Evolutionary conservation across 1,140 invertebrate genomes (phyloP), one percentile per base, ranked within the genome.

Genomic region (Plutomurus gul): DNA sequence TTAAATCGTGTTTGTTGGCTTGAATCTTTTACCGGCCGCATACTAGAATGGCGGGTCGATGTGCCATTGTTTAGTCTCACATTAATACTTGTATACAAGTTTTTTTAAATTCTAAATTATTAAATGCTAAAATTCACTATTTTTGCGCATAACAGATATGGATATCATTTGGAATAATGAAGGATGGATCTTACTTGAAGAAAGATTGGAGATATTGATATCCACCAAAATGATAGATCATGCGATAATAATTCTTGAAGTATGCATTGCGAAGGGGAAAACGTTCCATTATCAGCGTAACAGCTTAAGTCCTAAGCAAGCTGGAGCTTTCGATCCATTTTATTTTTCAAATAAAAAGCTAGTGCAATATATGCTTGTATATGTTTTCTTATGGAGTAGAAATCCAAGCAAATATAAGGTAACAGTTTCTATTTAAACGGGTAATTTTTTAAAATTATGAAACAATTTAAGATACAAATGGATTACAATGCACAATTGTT

Each of bases 361-460:
- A 5, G 25, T 65, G 4, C 56, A 65, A 30, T 65, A 36, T 33
- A 65, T 65, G 56, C n/a, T 65, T 36, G 18, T 65, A 13, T 65
- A 65, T n/a, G 56, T 65, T 5, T 65, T 65, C 18, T 33, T 65
- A 16, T 65, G 56, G 56, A 65, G 27, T 33, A 25, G 56, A 36
- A 65, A 65, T 16, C 56, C 56, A 13, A 33, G 36, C 27, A 65
- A 65, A n/a, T 65, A 65, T 33, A 65, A 30, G 56, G 56, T 65
- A 7, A 43, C 10, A 43, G 7, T 43, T 13, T n/a, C n/a, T n/a
- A n/a, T n/a, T 3, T 43, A n/a, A 43, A 43, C 2, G n/a, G 7
- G 11, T 13, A 43, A 43, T 43, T n/a, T n/a, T 43, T 13, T 43
- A 2, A 43, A 43, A 43, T 49, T 7, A 3, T 49, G 6, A 4